Conservation (phyloP, 1,140 invertebrate species). For the Cotesia vestalis region DNA sequence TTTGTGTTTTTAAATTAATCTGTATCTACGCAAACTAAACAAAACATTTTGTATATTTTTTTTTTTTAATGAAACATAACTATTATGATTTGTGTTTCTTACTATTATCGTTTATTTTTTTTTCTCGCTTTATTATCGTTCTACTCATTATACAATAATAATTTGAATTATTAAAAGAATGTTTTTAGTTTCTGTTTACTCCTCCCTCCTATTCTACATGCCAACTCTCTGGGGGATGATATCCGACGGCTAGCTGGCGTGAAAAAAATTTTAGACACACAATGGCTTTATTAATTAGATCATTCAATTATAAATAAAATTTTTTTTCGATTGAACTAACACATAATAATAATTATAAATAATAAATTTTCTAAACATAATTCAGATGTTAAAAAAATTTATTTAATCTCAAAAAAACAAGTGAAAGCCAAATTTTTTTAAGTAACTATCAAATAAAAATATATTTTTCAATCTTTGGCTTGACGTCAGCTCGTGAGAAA, state of each 20-base stretch:
- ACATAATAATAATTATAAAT: background rate
- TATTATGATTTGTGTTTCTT: background rate
- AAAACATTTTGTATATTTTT: conserved; percentile 25
- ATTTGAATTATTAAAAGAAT: background rate
- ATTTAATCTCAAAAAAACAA: background rate
- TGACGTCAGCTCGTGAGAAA: background rate
- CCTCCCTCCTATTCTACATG: conserved; percentile 8
- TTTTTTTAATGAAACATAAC: conserved; percentile 9
- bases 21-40: conserved; percentile 22
- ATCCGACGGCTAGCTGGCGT: conserved; percentile 38
- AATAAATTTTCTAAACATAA: background rate
- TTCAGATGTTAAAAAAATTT: background rate
- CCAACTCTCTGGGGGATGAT: conserved; percentile 21
- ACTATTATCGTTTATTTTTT: conserved; percentile 15
- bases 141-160: background rate
- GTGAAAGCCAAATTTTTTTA: too few relatives aligned
- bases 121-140: background rate
- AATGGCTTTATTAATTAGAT: conserved; percentile 8
- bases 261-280: conserved; percentile 22
- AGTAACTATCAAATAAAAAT: background rate
- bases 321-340: background rate
- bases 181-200: background rate
- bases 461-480: conserved; percentile 11
- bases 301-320: background rate
- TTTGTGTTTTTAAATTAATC: conserved; percentile 35